phyloP scores from a whole-genome alignment of 2,888 invertebrate species.

The Caenorhabditis sp. region DNA sequence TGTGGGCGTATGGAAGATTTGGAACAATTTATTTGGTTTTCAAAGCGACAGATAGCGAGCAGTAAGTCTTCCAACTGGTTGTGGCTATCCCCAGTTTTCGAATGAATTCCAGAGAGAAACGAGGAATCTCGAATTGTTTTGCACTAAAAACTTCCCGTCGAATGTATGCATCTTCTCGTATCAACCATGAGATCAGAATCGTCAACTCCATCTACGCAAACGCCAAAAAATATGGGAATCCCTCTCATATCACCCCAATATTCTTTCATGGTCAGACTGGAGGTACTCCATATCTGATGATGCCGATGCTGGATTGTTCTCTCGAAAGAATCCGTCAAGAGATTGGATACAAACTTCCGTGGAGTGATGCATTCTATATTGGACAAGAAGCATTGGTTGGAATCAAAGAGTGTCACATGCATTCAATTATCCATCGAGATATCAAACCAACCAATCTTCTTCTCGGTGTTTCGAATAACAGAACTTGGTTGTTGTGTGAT shows the following conservation, averaged over 20 bases:
- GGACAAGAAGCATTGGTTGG: conserved; percentile 55
- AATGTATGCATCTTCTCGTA: conserved; percentile 25
- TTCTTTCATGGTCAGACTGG: conserved; percentile 28
- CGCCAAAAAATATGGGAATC: neutral
- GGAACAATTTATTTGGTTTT: conserved; percentile 29
- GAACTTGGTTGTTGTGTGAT: conserved; percentile 54
- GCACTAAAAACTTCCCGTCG: conserved; percentile 40
- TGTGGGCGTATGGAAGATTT: conserved; percentile 45
- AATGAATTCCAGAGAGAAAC: conserved; percentile 23
- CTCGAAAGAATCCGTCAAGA: conserved; percentile 54
- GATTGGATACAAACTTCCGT: conserved; percentile 12
- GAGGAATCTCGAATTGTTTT: neutral
- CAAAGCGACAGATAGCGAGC: conserved; percentile 8
- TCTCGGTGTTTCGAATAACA: conserved; percentile 10
- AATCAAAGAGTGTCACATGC: conserved; percentile 39
- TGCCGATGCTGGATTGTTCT: conserved; percentile 51
- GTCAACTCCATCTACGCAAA: conserved; percentile 10
- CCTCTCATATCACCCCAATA: conserved; percentile 44
- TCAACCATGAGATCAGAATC: conserved; percentile 34
- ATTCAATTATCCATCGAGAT: conserved; percentile 56
- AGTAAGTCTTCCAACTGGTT: conserved; percentile 3
- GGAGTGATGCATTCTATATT: conserved; percentile 43
- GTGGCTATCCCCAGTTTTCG: neutral
- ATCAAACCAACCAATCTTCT: conserved; percentile 60
- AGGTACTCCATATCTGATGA: conserved; percentile 38